Conservation (phyloP, 2,888 invertebrate genomes). For the Epistrophe eligans region DNA sequence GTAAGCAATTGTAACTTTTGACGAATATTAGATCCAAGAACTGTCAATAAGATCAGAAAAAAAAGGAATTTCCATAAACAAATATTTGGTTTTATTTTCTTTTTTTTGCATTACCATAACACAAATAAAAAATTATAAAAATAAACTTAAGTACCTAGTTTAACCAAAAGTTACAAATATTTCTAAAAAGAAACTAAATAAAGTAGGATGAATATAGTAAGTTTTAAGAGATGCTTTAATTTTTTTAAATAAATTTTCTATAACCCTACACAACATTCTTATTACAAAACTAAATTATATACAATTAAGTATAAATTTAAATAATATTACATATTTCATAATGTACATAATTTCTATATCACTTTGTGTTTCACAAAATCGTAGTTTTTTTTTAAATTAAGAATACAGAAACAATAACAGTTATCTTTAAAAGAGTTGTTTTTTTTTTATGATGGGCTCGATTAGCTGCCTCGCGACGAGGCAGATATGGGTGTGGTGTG, state of each 20-base stretch:
- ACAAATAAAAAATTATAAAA: constrained; percentile 16
- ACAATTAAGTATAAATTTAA: neutral
- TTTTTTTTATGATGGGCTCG: neutral
- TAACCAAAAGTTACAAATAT: neutral
- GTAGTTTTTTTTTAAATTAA: neutral
- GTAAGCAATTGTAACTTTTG: no score
- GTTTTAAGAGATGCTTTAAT: neutral
- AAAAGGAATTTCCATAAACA: neutral
- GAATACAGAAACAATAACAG: neutral
- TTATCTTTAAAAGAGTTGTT: neutral
- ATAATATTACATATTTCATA: neutral
- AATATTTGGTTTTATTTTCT: constrained; percentile 2
- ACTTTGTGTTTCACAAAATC: neutral
- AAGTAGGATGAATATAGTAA: neutral
- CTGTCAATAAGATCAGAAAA: neutral
- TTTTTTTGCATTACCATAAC: neutral
- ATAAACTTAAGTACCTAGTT: constrained; percentile 13
- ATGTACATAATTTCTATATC: neutral
- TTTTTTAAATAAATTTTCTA: neutral
- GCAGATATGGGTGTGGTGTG: constrained; percentile 8
- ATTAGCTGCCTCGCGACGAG: neutral
- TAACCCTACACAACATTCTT: neutral
- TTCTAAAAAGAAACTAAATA: neutral
- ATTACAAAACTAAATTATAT: neutral
- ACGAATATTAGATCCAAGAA: no score